phyloP scores from a whole-genome alignment of 2,113 vertebrate genomes.

The Heteronetta atricapilla region DNA sequence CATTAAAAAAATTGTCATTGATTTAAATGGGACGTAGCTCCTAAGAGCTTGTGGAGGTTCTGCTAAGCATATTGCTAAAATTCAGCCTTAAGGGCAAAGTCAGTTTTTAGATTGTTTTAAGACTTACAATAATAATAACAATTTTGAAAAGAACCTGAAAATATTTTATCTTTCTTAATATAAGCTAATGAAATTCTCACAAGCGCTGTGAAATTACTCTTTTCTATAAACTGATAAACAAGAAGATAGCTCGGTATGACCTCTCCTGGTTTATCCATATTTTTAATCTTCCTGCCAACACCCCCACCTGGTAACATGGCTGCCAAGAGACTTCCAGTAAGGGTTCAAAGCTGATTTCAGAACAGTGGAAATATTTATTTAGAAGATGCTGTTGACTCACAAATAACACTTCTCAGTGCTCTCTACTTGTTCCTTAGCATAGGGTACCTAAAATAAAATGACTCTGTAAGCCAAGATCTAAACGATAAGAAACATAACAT shows the following conservation, averaged over 20 bases:
- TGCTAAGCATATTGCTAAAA: neutral
- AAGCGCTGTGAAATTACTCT: neutral
- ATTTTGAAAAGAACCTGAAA: neutral
- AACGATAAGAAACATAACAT: neutral
- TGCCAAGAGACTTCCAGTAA: neutral
- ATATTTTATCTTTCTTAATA: neutral
- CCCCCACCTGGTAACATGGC: neutral
- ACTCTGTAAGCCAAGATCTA: neutral
- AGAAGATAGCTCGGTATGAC: neutral
- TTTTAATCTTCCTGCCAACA: neutral
- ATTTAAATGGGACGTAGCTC: neutral
- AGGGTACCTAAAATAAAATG: constrained; percentile 33
- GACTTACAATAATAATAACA: neutral
- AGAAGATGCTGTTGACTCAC: neutral
- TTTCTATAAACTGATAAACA: neutral
- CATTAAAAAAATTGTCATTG: neutral
- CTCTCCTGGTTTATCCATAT: neutral
- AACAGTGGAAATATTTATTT: constrained; percentile 22
- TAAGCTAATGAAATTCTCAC: neutral
- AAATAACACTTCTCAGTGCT: constrained; percentile 33
- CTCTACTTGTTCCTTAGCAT: neutral
- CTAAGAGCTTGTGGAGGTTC: neutral
- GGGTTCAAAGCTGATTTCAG: neutral
- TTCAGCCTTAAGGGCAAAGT: neutral
- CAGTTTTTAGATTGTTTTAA: neutral